Percentiles rank a stretch among this genome's conserved stretches.
Conservation (phyloP, 2,113 vertebrate genomes). For the Thalassarche chlororhynchos region DNA sequence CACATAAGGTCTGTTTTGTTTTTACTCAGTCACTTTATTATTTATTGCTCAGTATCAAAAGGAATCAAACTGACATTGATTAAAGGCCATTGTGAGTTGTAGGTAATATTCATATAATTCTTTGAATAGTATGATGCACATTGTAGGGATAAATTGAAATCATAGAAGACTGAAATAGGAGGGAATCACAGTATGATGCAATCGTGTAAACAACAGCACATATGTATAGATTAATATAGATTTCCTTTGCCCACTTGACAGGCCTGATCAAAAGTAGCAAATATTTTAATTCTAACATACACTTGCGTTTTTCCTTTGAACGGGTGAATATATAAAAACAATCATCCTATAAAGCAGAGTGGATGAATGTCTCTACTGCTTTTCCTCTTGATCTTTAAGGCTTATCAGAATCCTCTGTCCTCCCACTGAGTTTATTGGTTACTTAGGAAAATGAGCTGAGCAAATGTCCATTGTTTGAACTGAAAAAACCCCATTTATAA, state of each 20-base stretch:
- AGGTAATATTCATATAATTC: conserved; percentile 42
- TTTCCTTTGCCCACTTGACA: neutral
- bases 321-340: neutral
- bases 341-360: neutral
- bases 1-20: conserved; percentile 37
- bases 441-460: neutral
- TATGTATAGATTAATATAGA: conserved; percentile 10
- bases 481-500: neutral
- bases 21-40: conserved; percentile 60
- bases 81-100: conserved; percentile 70
- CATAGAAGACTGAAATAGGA: conserved; percentile 30
- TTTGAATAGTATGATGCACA: conserved; percentile 45
- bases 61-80: conserved; percentile 66
- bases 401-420: neutral
- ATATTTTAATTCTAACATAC: neutral
- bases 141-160: conserved; percentile 33
- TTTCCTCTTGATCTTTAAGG: conserved; percentile 14
- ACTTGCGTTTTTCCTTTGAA: neutral
- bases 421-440: neutral
- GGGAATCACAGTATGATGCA: conserved; percentile 72
- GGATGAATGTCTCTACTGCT: neutral
- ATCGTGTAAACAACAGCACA: conserved; percentile 75
- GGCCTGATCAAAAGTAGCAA: conserved; percentile 3
- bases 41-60: conserved; percentile 81
- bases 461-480: neutral